A percentile compares a stretch with the other conserved stretches of the same genome.
phyloP scores from a whole-genome alignment of 1,140 invertebrate species.

The Zelostemma sp. region DNA sequence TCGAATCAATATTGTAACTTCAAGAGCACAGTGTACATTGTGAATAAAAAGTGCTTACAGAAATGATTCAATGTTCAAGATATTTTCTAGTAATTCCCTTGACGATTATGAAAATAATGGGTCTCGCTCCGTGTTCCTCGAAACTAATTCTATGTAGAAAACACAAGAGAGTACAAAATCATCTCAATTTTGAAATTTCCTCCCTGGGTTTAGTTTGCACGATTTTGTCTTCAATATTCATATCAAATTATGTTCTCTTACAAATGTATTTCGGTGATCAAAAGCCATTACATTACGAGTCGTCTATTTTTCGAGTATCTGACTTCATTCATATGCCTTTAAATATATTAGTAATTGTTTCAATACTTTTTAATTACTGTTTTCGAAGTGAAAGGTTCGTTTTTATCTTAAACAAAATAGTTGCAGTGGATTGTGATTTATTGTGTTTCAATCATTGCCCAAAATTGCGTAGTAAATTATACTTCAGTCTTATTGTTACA shows the following conservation, averaged over 20 bases:
- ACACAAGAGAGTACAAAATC: not conserved
- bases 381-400: not conserved
- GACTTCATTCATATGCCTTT: not conserved
- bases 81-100: too few species aligned
- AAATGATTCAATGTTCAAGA: too few species aligned
- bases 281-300: not conserved
- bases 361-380: not conserved
- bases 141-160: not conserved
- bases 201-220: not conserved
- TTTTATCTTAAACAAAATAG: not conserved
- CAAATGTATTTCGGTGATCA: not conserved
- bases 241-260: not conserved
- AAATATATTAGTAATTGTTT: not conserved
- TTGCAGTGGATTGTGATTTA: not conserved
- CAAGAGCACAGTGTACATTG: too few species aligned
- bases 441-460: not conserved
- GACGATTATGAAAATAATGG: not conserved
- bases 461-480: not conserved
- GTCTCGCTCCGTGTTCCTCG: not conserved
- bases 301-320: not conserved
- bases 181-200: not conserved
- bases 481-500: not conserved
- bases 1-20: too few species aligned
- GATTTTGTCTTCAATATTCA: not conserved
- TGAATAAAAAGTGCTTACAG: too few species aligned